Conservation (phyloP, 2,888 invertebrate species). For the Hyppa rectilinea region DNA sequence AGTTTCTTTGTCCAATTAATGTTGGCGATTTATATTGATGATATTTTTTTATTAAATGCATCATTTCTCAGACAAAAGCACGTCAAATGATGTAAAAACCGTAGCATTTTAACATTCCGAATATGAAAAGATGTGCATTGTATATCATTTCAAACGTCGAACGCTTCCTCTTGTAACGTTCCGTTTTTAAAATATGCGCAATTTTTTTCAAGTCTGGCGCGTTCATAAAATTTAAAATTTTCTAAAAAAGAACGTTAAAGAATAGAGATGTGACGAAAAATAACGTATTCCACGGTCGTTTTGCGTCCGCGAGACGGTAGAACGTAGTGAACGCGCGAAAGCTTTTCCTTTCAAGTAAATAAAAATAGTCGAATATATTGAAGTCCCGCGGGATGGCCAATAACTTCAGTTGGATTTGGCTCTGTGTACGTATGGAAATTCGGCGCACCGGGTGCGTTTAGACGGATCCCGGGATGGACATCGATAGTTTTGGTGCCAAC, state of each 20-base stretch:
- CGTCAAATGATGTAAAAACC: neutral
- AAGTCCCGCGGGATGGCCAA: slow-evolving; percentile 86
- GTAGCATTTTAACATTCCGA: neutral
- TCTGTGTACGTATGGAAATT: slow-evolving; percentile 86
- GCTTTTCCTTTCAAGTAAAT: slow-evolving; percentile 83
- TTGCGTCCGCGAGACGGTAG: slow-evolving; percentile 75
- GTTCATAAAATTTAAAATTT: slow-evolving; percentile 55
- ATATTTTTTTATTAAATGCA: slow-evolving; percentile 1
- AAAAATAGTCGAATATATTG: slow-evolving; percentile 88
- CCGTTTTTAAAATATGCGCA: slow-evolving; percentile 38
- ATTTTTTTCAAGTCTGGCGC: slow-evolving; percentile 38
- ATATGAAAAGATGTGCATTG: neutral
- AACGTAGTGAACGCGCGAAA: slow-evolving; percentile 76
- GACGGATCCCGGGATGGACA: slow-evolving; percentile 68
- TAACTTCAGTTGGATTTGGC: slow-evolving; percentile 84
- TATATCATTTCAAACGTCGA: slow-evolving; percentile 28
- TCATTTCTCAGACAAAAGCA: slow-evolving; percentile 14
- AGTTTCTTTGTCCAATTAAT: slow-evolving; percentile 54
- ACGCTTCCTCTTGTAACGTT: slow-evolving; percentile 9
- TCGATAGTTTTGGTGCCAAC: slow-evolving; percentile 74
- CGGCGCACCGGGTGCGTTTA: slow-evolving; percentile 73
- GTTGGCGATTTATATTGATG: slow-evolving; percentile 30
- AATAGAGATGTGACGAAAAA: slow-evolving; percentile 74
- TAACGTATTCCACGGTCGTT: slow-evolving; percentile 82
- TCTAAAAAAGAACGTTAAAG: slow-evolving; percentile 53